phyloP scores from a whole-genome alignment of 2,113 vertebrate species.

The Balaenoptera acutorostrata region DNA sequence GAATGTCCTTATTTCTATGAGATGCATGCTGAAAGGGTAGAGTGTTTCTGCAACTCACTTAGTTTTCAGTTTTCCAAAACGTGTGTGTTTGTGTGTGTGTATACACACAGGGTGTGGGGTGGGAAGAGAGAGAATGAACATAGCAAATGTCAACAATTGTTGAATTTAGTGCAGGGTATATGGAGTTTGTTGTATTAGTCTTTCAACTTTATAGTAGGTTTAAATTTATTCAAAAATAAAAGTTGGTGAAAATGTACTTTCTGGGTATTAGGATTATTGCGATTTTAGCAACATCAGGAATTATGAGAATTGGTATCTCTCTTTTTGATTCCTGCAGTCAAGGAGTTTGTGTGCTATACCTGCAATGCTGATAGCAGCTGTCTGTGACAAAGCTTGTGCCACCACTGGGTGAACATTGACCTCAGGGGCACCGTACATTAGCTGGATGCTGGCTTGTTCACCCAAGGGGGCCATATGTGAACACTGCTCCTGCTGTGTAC shows the following conservation, averaged over 20 bases:
- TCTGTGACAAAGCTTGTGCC: not conserved
- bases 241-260: not conserved
- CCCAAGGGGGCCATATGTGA: not conserved
- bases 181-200: not conserved
- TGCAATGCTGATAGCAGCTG: not conserved
- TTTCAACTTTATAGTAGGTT: not conserved
- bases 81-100: too few relatives aligned
- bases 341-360: not conserved
- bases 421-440: not conserved
- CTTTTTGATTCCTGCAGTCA: not conserved
- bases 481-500: not conserved
- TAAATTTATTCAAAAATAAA: slow-evolving; percentile 17
- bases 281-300: not conserved
- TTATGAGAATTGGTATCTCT: not conserved
- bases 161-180: not conserved
- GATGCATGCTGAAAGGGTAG: not conserved
- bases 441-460: not conserved
- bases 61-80: not conserved
- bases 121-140: not conserved
- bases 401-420: not conserved
- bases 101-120: not conserved
- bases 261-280: not conserved
- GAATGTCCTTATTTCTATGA: not conserved
- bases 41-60: not conserved
- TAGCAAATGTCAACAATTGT: not conserved